phyloP scores from a whole-genome alignment of 2,888 invertebrate species.

The Caenorhabditis wallacei region DNA sequence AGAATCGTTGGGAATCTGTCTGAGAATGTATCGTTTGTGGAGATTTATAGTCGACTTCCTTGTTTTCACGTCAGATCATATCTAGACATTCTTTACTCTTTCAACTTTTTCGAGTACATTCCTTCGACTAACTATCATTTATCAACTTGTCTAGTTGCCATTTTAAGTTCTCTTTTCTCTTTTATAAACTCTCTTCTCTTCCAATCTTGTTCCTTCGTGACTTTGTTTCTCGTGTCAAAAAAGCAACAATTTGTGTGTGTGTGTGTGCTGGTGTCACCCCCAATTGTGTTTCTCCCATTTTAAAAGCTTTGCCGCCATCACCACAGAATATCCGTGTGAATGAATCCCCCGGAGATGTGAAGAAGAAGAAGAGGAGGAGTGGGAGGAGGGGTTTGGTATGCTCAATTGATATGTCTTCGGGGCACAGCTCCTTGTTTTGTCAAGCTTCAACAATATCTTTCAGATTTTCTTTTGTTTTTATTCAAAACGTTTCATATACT shows the following conservation, averaged over 20 bases:
- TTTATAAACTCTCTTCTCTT: constrained; percentile 13
- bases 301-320: constrained; percentile 25
- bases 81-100: constrained; percentile 37
- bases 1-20: no score
- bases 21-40: background rate
- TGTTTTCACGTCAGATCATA: constrained; percentile 24
- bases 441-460: constrained; percentile 37
- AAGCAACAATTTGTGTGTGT: constrained; percentile 50
- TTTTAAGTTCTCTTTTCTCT: constrained; percentile 1
- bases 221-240: constrained; percentile 18
- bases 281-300: constrained; percentile 31
- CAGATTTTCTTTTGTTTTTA: constrained; percentile 25
- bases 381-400: constrained; percentile 29
- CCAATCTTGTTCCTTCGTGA: constrained; percentile 31
- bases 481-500: constrained; percentile 14
- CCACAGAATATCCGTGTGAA: constrained; percentile 53
- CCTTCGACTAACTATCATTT: constrained; percentile 27
- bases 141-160: constrained; percentile 19
- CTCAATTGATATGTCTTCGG: constrained; percentile 60
- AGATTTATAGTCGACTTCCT: constrained; percentile 31
- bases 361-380: constrained; percentile 3
- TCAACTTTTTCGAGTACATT: constrained; percentile 22
- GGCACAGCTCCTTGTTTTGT: constrained; percentile 49
- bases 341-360: constrained; percentile 52
- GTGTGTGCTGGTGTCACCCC: constrained; percentile 56